Evolutionary conservation across 2,797 vertebrate species (phyloP).

Genomic region (Diplodus sargus): DNA sequence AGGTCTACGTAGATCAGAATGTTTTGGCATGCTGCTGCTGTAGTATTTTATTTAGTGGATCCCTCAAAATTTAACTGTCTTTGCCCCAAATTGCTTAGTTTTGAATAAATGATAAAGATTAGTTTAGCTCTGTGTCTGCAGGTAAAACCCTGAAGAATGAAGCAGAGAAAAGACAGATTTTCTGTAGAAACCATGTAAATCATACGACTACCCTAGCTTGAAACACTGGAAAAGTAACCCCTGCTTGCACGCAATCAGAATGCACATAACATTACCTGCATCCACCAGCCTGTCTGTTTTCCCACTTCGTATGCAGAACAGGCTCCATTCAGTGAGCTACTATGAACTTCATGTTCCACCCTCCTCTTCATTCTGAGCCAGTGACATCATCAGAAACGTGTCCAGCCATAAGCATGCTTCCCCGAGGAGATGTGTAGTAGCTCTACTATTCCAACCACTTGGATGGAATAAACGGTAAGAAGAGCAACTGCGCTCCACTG

Average conservation of each 20-base stretch:
- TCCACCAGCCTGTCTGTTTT: constrained; percentile 23
- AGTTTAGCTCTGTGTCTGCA: background rate
- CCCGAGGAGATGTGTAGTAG: constrained; percentile 68
- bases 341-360: constrained; percentile 54
- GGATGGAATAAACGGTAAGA: constrained; percentile 34
- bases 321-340: constrained; percentile 31
- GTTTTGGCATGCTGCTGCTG: background rate
- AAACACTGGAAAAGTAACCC: constrained; percentile 18
- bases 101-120: constrained; percentile 19
- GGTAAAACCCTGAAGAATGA: constrained; percentile 10
- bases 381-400: constrained; percentile 72
- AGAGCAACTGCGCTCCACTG: constrained; percentile 30
- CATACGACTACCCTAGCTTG: background rate
- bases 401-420: constrained; percentile 60
- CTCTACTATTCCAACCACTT: constrained; percentile 51
- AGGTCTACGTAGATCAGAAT: background rate
- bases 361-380: constrained; percentile 49
- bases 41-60: too few species aligned
- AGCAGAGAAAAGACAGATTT: constrained; percentile 9
- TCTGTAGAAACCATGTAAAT: constrained; percentile 5
- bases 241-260: background rate
- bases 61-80: background rate
- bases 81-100: background rate
- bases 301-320: constrained; percentile 38
- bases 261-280: constrained; percentile 29